These are phyloP conservation scores for Papilio aristodemus DNA, from an alignment of 1,140 invertebrate species.

Conservation along the genomic window DNA sequence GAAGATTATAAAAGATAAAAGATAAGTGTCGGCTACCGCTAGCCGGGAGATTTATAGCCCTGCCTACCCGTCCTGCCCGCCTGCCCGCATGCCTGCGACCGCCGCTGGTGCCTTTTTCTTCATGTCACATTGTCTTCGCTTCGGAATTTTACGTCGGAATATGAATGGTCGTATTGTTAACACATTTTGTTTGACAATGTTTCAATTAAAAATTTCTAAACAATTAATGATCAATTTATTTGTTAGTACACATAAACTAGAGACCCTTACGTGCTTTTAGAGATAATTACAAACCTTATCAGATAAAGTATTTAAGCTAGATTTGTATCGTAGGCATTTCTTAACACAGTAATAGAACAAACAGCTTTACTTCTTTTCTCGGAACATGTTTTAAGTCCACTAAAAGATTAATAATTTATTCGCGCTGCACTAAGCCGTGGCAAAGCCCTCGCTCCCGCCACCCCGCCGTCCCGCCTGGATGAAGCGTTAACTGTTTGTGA, in stretches of 20 bases:
- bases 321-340: neutral
- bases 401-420: constrained; percentile 3
- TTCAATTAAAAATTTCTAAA: neutral
- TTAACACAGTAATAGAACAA: neutral
- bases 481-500: neutral
- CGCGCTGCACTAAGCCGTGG: neutral
- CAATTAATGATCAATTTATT: neutral
- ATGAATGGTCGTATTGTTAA: constrained; percentile 31
- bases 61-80: constrained; percentile 30
- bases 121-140: constrained; percentile 34
- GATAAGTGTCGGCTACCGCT: constrained; percentile 37
- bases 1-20: constrained; percentile 42
- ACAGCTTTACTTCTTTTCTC: neutral
- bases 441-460: neutral
- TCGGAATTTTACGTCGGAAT: constrained; percentile 35
- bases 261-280: too few species aligned
- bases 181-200: neutral
- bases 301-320: neutral
- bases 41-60: constrained; percentile 40
- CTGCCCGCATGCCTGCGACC: constrained; percentile 34
- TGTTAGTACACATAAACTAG: too few species aligned
- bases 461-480: neutral
- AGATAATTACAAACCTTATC: too few species aligned
- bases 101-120: constrained; percentile 34
- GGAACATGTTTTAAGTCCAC: neutral